Base-by-base conservation (phyloP, 2,888 invertebrate species). In the Serrognathus titanus region DNA sequence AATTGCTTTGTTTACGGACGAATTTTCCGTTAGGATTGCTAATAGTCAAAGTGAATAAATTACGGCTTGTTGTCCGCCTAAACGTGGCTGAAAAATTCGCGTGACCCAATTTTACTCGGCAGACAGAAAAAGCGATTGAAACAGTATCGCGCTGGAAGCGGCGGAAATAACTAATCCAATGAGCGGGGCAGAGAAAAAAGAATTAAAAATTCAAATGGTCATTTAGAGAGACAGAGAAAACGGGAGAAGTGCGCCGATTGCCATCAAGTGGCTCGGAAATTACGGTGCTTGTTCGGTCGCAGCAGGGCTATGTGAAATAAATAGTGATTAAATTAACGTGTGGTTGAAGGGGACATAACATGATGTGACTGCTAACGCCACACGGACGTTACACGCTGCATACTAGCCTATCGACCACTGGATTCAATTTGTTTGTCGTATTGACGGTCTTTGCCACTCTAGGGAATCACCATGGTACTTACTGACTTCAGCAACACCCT, bases 401-500 rank as follows among this genome's bases (percentile, higher is more conserved):
- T 48, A 43, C 53, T 16, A 51, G 12, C 3, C 48, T 38, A 48
- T 52, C 56, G 56, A 53, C 58, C 58, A 55, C 51, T 43, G 55
- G 55, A 60, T 61, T 61, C 61, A 61, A 61, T 61, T 61, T 61
- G 61, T 61, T 61, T 61, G 56, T 51, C 56, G 56, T 61, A 61
- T 58, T 61, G 61, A 61, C 61, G 58, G 61, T 56, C 58, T 58
- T 51, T 51, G 55, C 56, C 50, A 56, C 61, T 43, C 43, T 9
- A 10, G 12, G 43, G 43, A 43, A 9, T 11, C 43, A 10, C 13
- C 43, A 4, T 16, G 9, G 9, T n/a, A 11, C 9, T 2, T n/a
- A n/a, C n/a, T 16, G 43, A 7, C 43, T 11, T 20, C 43, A 9
- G 5, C 16, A 43, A 9, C 43, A 43, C 16, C 20, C 20, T 3